These are phyloP conservation scores for Alentia gelatinosa DNA, from an alignment of 2,888 invertebrate species.

Conservation along the genomic window DNA sequence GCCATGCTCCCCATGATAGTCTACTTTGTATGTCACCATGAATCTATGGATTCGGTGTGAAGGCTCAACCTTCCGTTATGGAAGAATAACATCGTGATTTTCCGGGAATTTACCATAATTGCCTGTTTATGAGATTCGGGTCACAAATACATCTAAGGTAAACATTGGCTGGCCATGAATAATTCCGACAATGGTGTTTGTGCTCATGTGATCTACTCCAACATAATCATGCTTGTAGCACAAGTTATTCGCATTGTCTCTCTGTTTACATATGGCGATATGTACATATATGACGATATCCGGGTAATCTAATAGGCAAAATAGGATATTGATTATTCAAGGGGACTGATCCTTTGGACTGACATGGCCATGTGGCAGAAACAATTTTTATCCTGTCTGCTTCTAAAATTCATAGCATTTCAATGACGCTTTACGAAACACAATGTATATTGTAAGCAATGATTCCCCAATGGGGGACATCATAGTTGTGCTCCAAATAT, in stretches of 20 bases:
- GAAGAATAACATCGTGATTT: conserved; percentile 15
- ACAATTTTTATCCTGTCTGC: too few relatives aligned
- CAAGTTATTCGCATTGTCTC: neutral
- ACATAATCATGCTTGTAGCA: neutral
- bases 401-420: too few relatives aligned
- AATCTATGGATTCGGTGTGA: neutral
- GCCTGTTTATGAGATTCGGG: neutral
- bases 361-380: too few relatives aligned
- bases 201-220: neutral
- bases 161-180: neutral
- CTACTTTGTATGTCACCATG: neutral
- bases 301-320: neutral
- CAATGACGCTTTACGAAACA: too few relatives aligned
- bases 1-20: neutral
- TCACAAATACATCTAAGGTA: neutral
- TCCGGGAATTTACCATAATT: neutral
- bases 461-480: neutral
- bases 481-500: neutral
- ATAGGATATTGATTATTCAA: neutral
- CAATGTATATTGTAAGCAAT: neutral
- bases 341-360: neutral
- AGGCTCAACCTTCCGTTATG: neutral
- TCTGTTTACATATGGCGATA: neutral
- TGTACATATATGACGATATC: too few relatives aligned
- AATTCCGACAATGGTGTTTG: neutral